Base-by-base conservation (phyloP, 2,888 invertebrate genomes). In the Polydrusus tereticollis region DNA sequence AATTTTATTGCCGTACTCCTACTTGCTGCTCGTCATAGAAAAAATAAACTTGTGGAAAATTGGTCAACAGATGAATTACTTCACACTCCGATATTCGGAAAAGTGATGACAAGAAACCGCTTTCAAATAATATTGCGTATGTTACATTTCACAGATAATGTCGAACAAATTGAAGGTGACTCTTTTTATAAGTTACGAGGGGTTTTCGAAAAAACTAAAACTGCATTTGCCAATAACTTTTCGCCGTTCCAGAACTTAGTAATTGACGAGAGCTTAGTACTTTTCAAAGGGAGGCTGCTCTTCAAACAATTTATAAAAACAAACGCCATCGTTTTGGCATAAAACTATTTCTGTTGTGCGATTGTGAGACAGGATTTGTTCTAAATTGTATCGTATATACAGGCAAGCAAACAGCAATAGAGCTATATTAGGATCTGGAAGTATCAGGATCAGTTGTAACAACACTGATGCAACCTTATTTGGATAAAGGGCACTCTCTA, bases 291-390 rank as follows among this genome's bases (percentile, higher is more conserved):
- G 4, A 43, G 74, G 14, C 55, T 80, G 23, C 38, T 62, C 16
- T 79, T 78, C 67, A 79, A 76, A 60, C 79, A 81, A 68, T 80
- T 74, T 66, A 78, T 80, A 43, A 70, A 69, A 29, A 69, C 6
- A 79, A 64, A 67, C 45, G 76, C 41, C 69, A 73, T 67, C 75
- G 76, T 12, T 80, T 79, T 73, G 78, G 78, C 8, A 75, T 80
- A 58, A 79, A 80, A 74, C 50, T 77, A 7, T 79, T 75, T 55
- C 67, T 78, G n/a, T n/a, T 76, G n/a, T 73, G 74, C 69, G 77
- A 79, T 57, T 75, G 73, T 41, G 72, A 78, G 59, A 79, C 77
- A 5, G 75, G 78, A 14, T 77, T 72, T 62, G 64, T 79, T 52
- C 66, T 79, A 47, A 74, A 80, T 41, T 76, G 79, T 50, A 69